Evolutionary conservation across 2,113 vertebrate genomes (phyloP).

Genomic region (Tupaia tana): DNA sequence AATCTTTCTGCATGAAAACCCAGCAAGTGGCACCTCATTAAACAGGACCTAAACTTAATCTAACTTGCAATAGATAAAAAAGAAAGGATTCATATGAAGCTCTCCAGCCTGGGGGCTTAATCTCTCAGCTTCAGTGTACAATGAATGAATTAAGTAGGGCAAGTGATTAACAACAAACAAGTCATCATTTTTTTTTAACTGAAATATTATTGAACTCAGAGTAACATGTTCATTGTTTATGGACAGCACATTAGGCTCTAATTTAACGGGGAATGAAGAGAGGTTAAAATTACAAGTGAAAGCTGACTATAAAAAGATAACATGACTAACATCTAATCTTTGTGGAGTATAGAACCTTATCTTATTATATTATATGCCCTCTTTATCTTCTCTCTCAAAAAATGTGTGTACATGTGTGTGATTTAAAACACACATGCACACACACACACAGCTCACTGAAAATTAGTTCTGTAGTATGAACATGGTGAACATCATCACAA

Average conservation of each 20-base stretch:
- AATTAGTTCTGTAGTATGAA: slow-evolving; percentile 38
- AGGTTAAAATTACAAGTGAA: neutral
- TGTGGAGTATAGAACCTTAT: slow-evolving; percentile 50
- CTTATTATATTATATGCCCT: slow-evolving; percentile 54
- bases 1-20: slow-evolving; percentile 87
- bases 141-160: slow-evolving; percentile 88
- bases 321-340: slow-evolving; percentile 61
- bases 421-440: neutral
- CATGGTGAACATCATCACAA: neutral
- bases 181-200: slow-evolving; percentile 80
- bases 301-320: slow-evolving; percentile 58
- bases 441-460: neutral
- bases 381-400: slow-evolving; percentile 46
- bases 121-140: slow-evolving; percentile 86
- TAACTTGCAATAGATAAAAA: slow-evolving; percentile 88
- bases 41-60: slow-evolving; percentile 89
- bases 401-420: neutral
- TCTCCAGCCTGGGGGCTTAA: slow-evolving; percentile 88
- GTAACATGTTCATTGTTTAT: slow-evolving; percentile 84
- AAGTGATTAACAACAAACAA: slow-evolving; percentile 90
- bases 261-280: neutral
- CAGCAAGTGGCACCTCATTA: slow-evolving; percentile 90
- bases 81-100: slow-evolving; percentile 86
- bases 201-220: slow-evolving; percentile 85
- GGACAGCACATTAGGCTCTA: slow-evolving; percentile 68